Base-by-base conservation (phyloP, 2,888 invertebrate species). In the Urechis unicinctus region DNA sequence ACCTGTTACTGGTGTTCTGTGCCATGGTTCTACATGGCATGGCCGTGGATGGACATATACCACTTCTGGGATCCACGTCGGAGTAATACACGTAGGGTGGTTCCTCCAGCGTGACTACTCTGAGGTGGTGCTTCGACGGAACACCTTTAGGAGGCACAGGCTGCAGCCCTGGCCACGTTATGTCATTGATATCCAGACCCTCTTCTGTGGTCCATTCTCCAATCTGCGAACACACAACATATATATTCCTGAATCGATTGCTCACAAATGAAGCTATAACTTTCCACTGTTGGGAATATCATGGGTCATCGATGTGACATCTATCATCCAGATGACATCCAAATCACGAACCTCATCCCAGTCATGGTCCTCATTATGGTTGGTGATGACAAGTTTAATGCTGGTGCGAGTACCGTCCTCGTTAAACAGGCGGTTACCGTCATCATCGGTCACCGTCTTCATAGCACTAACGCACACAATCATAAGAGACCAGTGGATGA, bases 61-160 rank as follows among this genome's bases (percentile, higher is more conserved):
- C 91, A 55, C 88, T 91, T 53, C 92, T 86, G 21, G 92, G 91
- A 78, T 95, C 93, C 0, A 94, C 91, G 1, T 94, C 91, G 5
- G 91, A 88, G 65, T 95, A 84, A 79, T 90, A 92, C 65, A 97
- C 91, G 79, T 95, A 98, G 1, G 97, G 96, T 42, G 91, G 88
- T 78, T 96, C 96, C 78, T 94, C 91, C 66, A 95, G 82, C 73
- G 95, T 96, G 46, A 91, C 90, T 64, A 81, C 74, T 56, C 89
- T 89, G 78, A 97, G 85, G 80, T 94, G 91, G 79, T 95, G 94
- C 79, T 93, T 94, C 78, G 95, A 94, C 0, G 97, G 96, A 17
- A 93, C 91, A 36, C 97, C 97, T 76, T 91, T 91, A 0, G 98
- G 98, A 5, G 97, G 97, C 28, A 91, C 92, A 72, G 94, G 91